Base-by-base conservation (phyloP, 2,888 invertebrate genomes). In the Caenorhabditis afra region DNA sequence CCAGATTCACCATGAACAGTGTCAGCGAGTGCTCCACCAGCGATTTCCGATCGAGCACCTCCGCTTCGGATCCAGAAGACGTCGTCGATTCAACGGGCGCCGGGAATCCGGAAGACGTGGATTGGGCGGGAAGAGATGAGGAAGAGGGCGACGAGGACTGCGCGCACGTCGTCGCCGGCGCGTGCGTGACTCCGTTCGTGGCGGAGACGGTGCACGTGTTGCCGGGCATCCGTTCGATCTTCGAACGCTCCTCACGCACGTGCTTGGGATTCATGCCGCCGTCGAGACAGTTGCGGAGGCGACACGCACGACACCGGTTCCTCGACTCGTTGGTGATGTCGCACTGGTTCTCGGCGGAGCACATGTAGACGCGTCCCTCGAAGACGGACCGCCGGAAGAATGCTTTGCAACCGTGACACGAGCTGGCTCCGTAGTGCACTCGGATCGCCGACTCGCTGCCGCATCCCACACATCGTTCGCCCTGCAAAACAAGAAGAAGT, bases 241-340 rank as follows among this genome's bases (percentile, higher is more conserved):
- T 84, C 52, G 75, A 81, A 18, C 85, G 68, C 55, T 84, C 84
- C 47, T 84, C 85, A 20, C 85, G 73, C n/a, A 86, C 86, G 52
- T 85, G 83, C 47, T 84, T 85, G 41, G 86, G 86, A 53, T 86
- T 86, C 86, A 86, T 86, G 11, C 86, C 86, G 12, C 86, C 86
- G 18, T 81, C 79, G 18, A 85, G 75, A 75, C 86, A 86, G 68
- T 85, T 85, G 18, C 81, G 81, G 39, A 85, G 81, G 10, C 86
- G 86, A 57, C 86, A 86, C 14, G 86, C 86, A 16, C 86, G 84
- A 45, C 86, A 86, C 18, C 85, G 79, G 57, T 86, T 86, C 8
- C 86, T 82, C 29, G 83, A 83, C 64, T 86, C 86, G 61, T 85
- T 82, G 7, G 83, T 80, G 61, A 84, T 83, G 53, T 83, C 83